Conservation (phyloP, 37 sponge, comb jelly and placozoan species). For the Hexactinellida sp. region DNA sequence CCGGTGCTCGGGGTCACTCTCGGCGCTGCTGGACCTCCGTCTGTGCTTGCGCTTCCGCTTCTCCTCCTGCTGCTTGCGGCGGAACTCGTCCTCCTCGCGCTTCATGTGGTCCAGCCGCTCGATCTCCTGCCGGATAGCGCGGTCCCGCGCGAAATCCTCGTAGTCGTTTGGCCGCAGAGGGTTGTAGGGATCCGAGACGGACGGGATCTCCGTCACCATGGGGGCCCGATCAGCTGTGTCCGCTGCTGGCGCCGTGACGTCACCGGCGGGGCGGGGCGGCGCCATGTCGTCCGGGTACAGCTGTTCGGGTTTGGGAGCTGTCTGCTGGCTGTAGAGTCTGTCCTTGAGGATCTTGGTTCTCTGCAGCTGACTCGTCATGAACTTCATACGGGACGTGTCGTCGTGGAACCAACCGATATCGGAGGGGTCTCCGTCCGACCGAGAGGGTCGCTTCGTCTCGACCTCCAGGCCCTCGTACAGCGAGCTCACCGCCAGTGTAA, state of each 20-base stretch:
- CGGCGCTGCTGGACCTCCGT: neutral
- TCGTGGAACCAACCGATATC: constrained; percentile 24
- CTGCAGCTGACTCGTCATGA: constrained; percentile 57
- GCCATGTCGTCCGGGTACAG: neutral
- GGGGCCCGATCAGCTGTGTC: neutral
- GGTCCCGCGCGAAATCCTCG: constrained; percentile 26
- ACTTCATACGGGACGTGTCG: constrained; percentile 39
- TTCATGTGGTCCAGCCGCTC: neutral
- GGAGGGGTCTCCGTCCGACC: neutral
- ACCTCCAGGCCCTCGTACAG: constrained; percentile 1
- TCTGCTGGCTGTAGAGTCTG: constrained; percentile 13
- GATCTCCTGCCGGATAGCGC: neutral
- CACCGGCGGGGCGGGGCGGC: neutral
- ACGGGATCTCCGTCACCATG: neutral
- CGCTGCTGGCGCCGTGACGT: neutral
- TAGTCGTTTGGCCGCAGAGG: constrained; percentile 88
- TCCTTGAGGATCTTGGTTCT: constrained; percentile 33
- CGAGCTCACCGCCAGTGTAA: neutral
- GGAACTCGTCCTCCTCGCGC: neutral
- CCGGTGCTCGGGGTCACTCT: neutral
- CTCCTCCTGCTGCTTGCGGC: neutral
- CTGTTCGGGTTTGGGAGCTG: neutral
- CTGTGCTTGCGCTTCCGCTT: neutral
- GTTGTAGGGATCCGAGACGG: constrained; percentile 65
- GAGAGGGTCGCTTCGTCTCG: neutral